A percentile compares a stretch with the other conserved stretches of the same genome.
Evolutionary conservation across 2,797 vertebrate species (phyloP).

Genomic region (Tragelaphus oryx): DNA sequence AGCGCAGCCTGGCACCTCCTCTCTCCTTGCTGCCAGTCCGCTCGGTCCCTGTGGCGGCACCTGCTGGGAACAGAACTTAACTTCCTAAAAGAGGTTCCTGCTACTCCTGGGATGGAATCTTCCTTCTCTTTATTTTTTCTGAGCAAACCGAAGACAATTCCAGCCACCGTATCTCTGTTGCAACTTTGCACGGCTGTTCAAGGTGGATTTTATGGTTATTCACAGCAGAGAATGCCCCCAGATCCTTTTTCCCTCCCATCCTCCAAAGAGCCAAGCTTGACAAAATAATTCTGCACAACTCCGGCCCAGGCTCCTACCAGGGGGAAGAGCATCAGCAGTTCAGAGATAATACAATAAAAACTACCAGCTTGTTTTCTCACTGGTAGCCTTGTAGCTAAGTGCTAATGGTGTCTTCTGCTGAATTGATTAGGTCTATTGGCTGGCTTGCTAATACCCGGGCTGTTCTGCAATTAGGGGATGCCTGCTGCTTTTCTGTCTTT

Average conservation of each 20-base stretch:
- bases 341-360: conserved; percentile 63
- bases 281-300: conserved; percentile 59
- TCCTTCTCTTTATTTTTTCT: conserved; percentile 38
- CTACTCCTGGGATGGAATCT: background rate
- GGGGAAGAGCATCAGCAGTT: conserved; percentile 57
- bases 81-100: conserved; percentile 49
- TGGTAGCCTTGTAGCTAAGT: conserved; percentile 53
- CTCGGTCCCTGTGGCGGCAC: background rate
- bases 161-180: conserved; percentile 28
- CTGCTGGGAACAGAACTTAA: background rate
- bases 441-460: conserved; percentile 39
- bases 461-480: background rate
- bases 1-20: background rate
- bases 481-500: conserved; percentile 41
- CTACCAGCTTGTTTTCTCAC: conserved; percentile 42
- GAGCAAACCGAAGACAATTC: conserved; percentile 50
- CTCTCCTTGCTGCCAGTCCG: background rate
- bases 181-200: conserved; percentile 52
- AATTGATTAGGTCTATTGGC: conserved; percentile 57
- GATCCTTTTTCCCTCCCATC: conserved; percentile 4
- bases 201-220: conserved; percentile 43
- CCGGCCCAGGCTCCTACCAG: conserved; percentile 41
- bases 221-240: conserved; percentile 9
- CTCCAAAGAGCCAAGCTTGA: conserved; percentile 21
- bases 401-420: conserved; percentile 50